These are phyloP conservation scores for Streblospio benedicti DNA, from an alignment of 1,140 invertebrate species.

Conservation along the genomic window DNA sequence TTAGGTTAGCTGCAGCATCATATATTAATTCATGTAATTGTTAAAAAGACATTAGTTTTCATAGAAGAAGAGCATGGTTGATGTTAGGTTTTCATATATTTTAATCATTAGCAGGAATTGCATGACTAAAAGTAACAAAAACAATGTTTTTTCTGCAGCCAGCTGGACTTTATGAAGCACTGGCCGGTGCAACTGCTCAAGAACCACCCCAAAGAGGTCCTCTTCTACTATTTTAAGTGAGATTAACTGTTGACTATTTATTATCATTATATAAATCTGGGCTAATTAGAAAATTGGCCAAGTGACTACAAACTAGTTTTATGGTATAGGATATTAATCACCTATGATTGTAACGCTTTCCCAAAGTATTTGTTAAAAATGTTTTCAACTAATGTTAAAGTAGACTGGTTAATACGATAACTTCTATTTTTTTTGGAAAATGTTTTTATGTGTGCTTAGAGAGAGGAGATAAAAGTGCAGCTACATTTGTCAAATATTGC, in stretches of 20 bases:
- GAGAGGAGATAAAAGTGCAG: neutral
- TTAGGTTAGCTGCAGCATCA: too few relatives aligned
- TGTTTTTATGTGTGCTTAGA: neutral
- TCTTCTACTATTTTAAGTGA: slow-evolving; percentile 44
- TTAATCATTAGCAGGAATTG: too few relatives aligned
- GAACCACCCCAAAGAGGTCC: slow-evolving; percentile 36
- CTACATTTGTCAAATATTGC: neutral
- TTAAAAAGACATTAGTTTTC: too few relatives aligned
- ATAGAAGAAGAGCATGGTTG: too few relatives aligned
- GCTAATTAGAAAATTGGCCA: too few relatives aligned
- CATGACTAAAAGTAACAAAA: too few relatives aligned
- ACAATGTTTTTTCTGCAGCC: slow-evolving; percentile 25
- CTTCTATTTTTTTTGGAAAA: neutral
- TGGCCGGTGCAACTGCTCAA: slow-evolving; percentile 38
- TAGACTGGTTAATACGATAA: neutral
- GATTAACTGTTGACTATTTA: slow-evolving; percentile 6
- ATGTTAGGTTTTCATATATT: too few relatives aligned
- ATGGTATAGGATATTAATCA: neutral
- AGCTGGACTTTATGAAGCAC: slow-evolving; percentile 39
- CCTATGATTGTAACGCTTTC: neutral
- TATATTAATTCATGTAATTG: too few relatives aligned
- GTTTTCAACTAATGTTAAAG: neutral
- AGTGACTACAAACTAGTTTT: neutral
- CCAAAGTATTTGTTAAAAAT: neutral
- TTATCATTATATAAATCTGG: neutral